Evolutionary conservation across 2,113 vertebrate genomes (phyloP).

Genomic region (Morphnarchus princeps): DNA sequence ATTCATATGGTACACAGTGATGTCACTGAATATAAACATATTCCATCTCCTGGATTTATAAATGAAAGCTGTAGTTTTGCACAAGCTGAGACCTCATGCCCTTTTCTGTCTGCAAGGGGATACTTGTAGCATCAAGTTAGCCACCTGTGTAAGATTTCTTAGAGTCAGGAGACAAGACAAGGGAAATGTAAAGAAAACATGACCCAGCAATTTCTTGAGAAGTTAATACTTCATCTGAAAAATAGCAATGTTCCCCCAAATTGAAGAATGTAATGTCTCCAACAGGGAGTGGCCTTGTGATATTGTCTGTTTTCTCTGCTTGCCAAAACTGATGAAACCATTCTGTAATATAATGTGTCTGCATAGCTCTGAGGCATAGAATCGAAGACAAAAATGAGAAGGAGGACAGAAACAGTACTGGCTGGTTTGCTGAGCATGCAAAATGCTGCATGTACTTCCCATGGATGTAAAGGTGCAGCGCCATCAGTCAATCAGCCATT

Average conservation of each 20-base stretch:
- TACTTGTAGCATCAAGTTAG: neutral
- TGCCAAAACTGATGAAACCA: neutral
- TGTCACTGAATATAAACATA: neutral
- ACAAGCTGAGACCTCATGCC: neutral
- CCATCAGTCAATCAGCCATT: too few relatives aligned
- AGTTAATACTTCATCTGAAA: neutral
- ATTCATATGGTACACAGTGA: neutral
- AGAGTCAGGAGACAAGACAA: neutral
- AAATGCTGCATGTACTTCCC: neutral
- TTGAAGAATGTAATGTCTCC: neutral
- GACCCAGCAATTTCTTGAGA: neutral
- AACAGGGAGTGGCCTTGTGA: neutral
- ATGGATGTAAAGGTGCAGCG: neutral
- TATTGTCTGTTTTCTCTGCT: neutral
- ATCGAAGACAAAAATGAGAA: neutral
- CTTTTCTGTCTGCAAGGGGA: neutral
- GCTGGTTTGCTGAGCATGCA: neutral
- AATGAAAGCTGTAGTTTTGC: neutral
- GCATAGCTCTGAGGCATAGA: neutral
- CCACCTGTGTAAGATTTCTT: neutral
- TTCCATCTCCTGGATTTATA: neutral
- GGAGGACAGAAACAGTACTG: neutral
- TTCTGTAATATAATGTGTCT: neutral
- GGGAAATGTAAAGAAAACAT: neutral
- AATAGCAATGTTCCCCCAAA: neutral